These are phyloP conservation scores for Pungitius pungitius DNA, from an alignment of 2,113 vertebrate genomes.

Conservation along the genomic window DNA sequence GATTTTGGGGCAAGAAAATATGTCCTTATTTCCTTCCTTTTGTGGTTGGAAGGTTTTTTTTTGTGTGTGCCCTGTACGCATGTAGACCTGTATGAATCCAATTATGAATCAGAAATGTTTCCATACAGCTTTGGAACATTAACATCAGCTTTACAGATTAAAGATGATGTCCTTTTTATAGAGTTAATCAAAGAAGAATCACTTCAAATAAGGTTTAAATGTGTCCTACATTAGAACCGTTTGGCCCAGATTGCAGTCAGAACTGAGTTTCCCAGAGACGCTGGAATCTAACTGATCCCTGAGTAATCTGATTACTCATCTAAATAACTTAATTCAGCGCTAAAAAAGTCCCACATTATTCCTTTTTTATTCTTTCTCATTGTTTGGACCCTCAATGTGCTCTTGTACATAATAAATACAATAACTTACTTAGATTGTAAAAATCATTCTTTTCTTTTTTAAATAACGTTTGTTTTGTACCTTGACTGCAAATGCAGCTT, in stretches of 20 bases:
- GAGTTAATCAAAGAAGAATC: not conserved
- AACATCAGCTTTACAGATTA: not conserved
- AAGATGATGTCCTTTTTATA: not conserved
- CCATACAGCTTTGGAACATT: not conserved
- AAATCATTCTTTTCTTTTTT: not conserved
- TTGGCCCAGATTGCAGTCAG: constrained; percentile 36
- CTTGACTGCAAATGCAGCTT: not conserved
- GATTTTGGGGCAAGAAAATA: constrained; percentile 37
- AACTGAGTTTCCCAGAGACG: constrained; percentile 48
- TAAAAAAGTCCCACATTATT: no score
- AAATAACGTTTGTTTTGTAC: not conserved
- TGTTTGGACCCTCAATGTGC: not conserved
- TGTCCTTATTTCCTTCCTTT: not conserved
- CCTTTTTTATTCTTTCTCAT: not conserved
- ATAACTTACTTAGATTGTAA: not conserved
- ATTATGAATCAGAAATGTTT: not conserved
- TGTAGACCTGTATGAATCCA: no score
- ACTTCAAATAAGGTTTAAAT: not conserved
- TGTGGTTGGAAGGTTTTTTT: no score
- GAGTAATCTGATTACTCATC: constrained; percentile 26
- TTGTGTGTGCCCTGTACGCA: no score
- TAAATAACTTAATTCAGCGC: no score
- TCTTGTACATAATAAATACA: not conserved
- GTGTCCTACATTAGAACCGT: constrained; percentile 42
- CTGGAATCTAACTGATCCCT: constrained; percentile 44